A percentile compares a stretch with the other conserved stretches of the same genome.
Conservation (phyloP, 2,113 vertebrate genomes). For the Psittacus erithacus region DNA sequence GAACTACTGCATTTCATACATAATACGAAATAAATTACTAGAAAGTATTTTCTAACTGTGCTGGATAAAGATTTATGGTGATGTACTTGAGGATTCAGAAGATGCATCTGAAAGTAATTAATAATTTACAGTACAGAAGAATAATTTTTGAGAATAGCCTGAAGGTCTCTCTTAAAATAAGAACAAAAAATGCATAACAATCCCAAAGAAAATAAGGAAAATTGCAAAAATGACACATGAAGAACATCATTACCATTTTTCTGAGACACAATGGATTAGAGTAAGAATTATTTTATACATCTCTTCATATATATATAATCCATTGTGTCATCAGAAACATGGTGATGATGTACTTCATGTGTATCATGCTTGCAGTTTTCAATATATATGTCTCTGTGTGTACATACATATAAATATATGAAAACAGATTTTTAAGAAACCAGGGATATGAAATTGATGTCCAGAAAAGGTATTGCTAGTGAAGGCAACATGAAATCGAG, state of each 20-base stretch:
- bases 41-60: background rate
- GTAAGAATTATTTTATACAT: background rate
- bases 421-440: background rate
- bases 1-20: constrained; percentile 9
- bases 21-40: constrained; percentile 35
- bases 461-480: background rate
- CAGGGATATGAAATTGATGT: background rate
- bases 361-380: background rate
- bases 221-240: background rate
- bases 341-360: background rate
- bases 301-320: background rate
- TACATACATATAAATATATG: background rate
- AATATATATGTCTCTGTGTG: background rate
- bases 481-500: background rate
- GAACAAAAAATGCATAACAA: background rate
- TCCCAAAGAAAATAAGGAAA: background rate
- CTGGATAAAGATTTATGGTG: background rate
- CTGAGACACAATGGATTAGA: background rate
- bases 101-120: constrained; percentile 10
- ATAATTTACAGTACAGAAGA: constrained; percentile 11
- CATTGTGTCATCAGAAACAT: background rate
- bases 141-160: background rate
- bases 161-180: background rate
- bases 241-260: background rate
- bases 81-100: constrained; percentile 2